phyloP scores from a whole-genome alignment of 1,140 invertebrate species.

The Gryllus bimaculatus region DNA sequence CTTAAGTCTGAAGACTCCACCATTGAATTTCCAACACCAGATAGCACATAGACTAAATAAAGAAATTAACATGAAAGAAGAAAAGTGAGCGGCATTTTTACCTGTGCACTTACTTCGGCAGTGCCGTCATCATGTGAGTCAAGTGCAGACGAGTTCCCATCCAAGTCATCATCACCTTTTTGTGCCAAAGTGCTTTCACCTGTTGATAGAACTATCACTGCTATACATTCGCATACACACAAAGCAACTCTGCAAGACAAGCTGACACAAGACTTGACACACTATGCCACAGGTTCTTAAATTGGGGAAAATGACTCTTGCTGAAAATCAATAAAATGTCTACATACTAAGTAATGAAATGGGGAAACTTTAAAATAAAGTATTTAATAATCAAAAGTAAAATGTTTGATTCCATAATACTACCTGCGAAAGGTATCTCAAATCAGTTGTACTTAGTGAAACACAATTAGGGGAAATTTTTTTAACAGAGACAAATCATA shows the following conservation, averaged over 20 bases:
- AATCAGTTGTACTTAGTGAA: too few species aligned
- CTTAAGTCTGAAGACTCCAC: too few species aligned
- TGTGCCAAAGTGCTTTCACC: neutral
- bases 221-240: neutral
- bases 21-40: neutral
- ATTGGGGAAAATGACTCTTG: too few species aligned
- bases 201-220: neutral
- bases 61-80: neutral
- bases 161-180: neutral
- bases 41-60: neutral
- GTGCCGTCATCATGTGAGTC: neutral
- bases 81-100: neutral
- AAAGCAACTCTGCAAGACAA: neutral
- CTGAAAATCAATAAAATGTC: neutral
- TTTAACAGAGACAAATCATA: too few species aligned
- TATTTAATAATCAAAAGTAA: neutral
- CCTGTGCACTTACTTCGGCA: neutral
- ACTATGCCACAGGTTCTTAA: too few species aligned
- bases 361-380: neutral
- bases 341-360: neutral
- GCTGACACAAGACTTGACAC: too few species aligned
- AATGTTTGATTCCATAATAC: too few species aligned
- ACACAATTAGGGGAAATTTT: too few species aligned
- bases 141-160: neutral
- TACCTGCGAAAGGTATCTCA: too few species aligned